Conservation (phyloP, 2,797 vertebrate genomes). For the Pangasius larnaudii region DNA sequence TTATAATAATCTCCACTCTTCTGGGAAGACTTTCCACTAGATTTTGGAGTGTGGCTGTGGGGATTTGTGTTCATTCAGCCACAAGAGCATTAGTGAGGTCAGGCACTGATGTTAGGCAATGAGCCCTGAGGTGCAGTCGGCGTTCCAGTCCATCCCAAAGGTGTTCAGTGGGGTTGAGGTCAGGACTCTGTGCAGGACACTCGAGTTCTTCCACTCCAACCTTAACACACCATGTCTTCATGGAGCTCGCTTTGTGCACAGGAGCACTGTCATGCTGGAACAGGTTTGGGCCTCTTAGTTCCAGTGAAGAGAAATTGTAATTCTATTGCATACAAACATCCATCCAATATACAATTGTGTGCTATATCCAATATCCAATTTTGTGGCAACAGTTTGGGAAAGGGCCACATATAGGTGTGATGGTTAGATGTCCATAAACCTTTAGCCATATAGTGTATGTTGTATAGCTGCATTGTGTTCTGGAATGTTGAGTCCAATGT, state of each 20-base stretch:
- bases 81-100: neutral
- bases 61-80: neutral
- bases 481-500: neutral
- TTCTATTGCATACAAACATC: neutral
- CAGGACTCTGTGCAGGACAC: too few species aligned
- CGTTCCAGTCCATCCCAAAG: neutral
- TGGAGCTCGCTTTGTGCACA: neutral
- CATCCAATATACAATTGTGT: neutral
- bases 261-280: neutral
- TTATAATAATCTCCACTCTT: neutral
- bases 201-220: too few species aligned
- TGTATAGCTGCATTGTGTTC: neutral
- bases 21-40: neutral
- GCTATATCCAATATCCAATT: neutral
- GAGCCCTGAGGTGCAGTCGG: neutral
- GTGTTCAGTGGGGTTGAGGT: neutral
- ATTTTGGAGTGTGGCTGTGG: neutral
- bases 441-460: neutral
- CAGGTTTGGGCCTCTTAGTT: neutral
- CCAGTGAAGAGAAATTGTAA: neutral
- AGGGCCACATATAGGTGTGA: neutral
- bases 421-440: neutral
- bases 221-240: neutral
- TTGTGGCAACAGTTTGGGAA: neutral
- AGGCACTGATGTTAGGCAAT: too few species aligned